Base-by-base conservation (phyloP, 2,113 vertebrate species). In the Pholis gunnellus region DNA sequence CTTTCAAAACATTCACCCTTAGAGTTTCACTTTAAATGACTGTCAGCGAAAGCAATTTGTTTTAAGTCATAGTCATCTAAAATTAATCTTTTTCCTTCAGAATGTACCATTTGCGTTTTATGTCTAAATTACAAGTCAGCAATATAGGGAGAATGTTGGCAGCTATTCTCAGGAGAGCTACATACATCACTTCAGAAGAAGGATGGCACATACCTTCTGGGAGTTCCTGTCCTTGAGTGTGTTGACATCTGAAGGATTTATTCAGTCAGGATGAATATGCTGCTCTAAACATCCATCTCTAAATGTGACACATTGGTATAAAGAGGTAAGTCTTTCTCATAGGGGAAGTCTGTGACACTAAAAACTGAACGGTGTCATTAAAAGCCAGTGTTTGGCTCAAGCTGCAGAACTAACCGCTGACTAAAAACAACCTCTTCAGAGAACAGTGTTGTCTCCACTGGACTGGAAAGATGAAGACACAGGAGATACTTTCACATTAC, bases 171-270 rank as follows among this genome's bases (percentile, higher is more conserved):
- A 60, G 61, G 65, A 69, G 83, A 81, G 63, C 79, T 64, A 59
- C 76, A 84, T 81, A 81, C 76, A 78, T 56, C 10, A 50, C 70
- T 82, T 80, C 64, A 75, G 74, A 70, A 38, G 82, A 78, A 80
- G 72, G 85, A 82, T 66, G 69, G 46, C 71, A 70, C 68, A 69
- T 81, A 82, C 87, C 92, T 80, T 88, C 72, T 81, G 87, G 89
- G 84, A 88, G 84, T 91, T 81, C 92, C 88, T 88, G 84, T 92
- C 89, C 89, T 91, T 94, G 80, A 86, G n/a, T 59, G 60, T 69
- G 65, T 78, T 80, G 88, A 86, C 81, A 82, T 83, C 79, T 93
- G 89, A 95, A 87, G 89, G 88, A 93, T 94, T 88, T 82, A 84
- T 91, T 84, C 84, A 83, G 87, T 7, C 80, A 83, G 77, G 92